Conservation (phyloP, 64 coral and sea anemone genomes). For the Porites lutea region DNA sequence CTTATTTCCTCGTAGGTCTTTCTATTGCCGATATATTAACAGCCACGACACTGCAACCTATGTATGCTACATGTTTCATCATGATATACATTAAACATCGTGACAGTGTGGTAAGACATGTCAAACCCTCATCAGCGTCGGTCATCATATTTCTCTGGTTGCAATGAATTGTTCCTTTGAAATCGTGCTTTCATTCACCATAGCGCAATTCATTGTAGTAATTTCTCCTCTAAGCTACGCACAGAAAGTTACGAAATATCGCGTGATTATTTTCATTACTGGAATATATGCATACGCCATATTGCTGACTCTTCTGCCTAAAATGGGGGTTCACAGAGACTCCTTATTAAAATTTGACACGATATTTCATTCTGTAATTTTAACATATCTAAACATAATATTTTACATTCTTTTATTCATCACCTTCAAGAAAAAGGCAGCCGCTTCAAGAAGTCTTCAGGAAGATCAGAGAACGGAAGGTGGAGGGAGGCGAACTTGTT, state of each 20-base stretch:
- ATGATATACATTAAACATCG: neutral
- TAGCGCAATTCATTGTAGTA: slow-evolving; percentile 28
- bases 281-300: slow-evolving; percentile 9
- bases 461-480: neutral
- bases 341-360: neutral
- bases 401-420: slow-evolving; percentile 11
- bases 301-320: neutral
- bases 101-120: neutral
- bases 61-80: neutral
- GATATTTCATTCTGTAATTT: neutral
- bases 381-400: slow-evolving; percentile 7
- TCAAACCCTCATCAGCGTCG: neutral
- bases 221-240: slow-evolving; percentile 30
- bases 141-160: neutral
- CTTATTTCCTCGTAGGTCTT: neutral
- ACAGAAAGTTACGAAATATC: neutral
- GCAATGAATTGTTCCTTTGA: slow-evolving; percentile 40
- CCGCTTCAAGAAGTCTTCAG: neutral
- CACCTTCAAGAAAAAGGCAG: slow-evolving; percentile 1
- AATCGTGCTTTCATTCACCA: slow-evolving; percentile 19
- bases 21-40: neutral
- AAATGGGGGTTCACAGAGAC: slow-evolving; percentile 1
- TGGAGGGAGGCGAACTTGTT: neutral
- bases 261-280: slow-evolving; percentile 2
- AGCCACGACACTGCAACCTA: neutral